phyloP scores from a whole-genome alignment of 2,113 vertebrate species.

The Phaethornis superciliosus region DNA sequence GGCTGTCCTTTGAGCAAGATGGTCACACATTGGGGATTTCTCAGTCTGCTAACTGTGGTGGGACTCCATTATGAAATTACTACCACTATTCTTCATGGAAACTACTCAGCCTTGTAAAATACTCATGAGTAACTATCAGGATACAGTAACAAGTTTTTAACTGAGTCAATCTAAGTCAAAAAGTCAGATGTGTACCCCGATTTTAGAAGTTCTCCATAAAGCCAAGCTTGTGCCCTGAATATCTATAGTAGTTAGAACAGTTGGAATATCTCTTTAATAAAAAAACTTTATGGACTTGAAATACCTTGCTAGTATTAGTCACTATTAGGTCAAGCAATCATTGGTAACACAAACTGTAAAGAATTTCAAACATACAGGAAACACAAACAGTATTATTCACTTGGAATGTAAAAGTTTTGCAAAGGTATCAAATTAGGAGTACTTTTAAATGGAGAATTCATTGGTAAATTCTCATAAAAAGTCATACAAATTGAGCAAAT shows the following conservation, averaged over 20 bases:
- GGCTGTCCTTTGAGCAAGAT: neutral
- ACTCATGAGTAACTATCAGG: neutral
- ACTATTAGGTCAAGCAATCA: neutral
- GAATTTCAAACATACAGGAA: neutral
- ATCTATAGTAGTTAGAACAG: neutral
- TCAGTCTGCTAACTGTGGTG: neutral
- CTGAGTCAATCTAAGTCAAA: neutral
- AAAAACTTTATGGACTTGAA: neutral
- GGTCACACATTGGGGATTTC: neutral
- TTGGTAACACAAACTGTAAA: neutral
- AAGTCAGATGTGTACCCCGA: neutral
- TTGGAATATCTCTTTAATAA: neutral
- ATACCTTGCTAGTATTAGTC: neutral
- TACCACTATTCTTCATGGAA: neutral
- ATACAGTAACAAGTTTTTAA: neutral
- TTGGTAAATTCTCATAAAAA: neutral
- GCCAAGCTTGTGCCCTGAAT: neutral
- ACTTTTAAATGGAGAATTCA: neutral
- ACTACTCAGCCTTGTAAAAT: neutral
- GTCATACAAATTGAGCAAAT: neutral
- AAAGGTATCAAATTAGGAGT: neutral
- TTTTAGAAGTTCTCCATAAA: neutral
- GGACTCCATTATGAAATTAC: accelerated
- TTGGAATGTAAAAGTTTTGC: neutral
- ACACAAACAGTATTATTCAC: neutral